These are phyloP conservation scores for Synanthedon tipuliformis DNA, from an alignment of 2,888 invertebrate genomes.

Conservation along the genomic window DNA sequence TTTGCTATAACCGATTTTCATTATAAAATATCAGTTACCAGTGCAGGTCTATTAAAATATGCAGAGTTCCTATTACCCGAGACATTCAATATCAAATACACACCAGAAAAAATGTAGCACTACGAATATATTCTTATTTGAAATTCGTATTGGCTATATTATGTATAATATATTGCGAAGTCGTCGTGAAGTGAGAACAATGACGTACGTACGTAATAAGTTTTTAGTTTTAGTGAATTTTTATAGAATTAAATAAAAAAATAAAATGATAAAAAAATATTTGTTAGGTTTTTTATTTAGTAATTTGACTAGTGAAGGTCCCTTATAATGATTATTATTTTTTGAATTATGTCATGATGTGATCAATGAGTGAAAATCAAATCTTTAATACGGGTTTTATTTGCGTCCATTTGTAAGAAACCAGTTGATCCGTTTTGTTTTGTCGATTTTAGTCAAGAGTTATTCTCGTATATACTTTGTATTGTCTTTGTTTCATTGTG, in stretches of 20 bases:
- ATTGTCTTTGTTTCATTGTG: no score
- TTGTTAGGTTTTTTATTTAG: constrained; percentile 9
- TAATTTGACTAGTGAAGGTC: constrained; percentile 12
- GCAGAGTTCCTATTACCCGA: neutral
- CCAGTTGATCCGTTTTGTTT: no score
- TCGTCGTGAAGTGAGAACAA: neutral
- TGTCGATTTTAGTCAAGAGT: no score
- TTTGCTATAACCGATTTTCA: no score
- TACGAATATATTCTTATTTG: neutral
- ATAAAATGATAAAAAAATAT: constrained; percentile 12
- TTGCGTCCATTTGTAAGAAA: no score
- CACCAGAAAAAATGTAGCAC: neutral
- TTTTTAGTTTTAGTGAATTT: neutral
- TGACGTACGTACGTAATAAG: neutral
- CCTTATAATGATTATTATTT: constrained; percentile 3
- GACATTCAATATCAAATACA: neutral
- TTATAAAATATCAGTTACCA: no score
- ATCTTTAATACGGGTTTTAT: no score
- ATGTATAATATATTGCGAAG: neutral
- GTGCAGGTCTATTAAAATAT: no score
- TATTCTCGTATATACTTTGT: no score
- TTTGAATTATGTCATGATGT: neutral
- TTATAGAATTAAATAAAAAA: neutral
- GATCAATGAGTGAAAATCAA: neutral
- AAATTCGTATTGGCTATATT: neutral